Conservation (phyloP, 2,113 vertebrate species). For the Boleophthalmus pectinirostris region DNA sequence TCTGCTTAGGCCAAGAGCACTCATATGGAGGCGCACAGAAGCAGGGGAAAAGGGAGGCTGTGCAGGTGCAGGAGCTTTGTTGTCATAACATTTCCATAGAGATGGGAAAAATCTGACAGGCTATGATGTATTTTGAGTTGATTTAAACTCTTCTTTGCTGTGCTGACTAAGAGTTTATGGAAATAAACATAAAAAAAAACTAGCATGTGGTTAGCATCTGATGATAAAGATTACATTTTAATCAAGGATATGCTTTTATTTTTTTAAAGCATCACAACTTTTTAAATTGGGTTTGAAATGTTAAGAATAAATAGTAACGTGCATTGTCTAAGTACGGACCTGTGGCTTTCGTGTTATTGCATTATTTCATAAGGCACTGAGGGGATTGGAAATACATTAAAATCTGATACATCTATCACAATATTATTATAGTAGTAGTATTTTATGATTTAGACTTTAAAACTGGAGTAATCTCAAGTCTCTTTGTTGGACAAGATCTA, state of each 20-base stretch:
- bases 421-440: no score
- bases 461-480: neutral
- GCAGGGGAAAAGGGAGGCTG: constrained; percentile 23
- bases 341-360: neutral
- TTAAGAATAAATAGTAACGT: neutral
- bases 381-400: neutral
- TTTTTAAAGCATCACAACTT: neutral
- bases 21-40: constrained; percentile 20
- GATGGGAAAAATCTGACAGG: constrained; percentile 45
- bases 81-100: constrained; percentile 65
- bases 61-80: constrained; percentile 63
- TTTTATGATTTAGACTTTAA: neutral
- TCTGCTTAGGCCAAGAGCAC: constrained; percentile 56
- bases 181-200: neutral
- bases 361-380: neutral
- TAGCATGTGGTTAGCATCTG: neutral
- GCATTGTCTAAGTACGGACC: neutral
- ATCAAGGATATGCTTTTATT: neutral
- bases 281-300: neutral
- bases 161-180: constrained; percentile 13
- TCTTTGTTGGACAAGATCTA: neutral
- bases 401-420: neutral
- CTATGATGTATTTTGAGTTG: constrained; percentile 29
- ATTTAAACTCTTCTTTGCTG: constrained; percentile 11
- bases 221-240: neutral